Base-by-base conservation (phyloP, 2,888 invertebrate genomes). In the Marasmarcha lunaedactyla region DNA sequence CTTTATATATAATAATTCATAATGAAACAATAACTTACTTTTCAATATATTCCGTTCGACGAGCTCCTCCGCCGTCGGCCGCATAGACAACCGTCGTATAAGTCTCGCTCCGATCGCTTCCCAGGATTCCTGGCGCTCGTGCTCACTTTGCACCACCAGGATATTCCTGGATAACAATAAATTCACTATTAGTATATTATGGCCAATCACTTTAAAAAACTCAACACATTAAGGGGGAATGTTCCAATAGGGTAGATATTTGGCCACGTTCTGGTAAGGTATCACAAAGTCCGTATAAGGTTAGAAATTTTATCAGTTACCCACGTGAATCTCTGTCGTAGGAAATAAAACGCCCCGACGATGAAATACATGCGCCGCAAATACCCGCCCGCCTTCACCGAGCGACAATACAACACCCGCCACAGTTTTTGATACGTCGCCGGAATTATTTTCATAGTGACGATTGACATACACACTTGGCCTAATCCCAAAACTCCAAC, bases 31-130 rank as follows among this genome's bases (percentile, higher is more conserved):
- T n/a, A n/a, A 85, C 90, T 90, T 86, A 97, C 97, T 94, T 88
- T 97, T 97, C 55, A 99, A 88, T 72, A 99, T 99, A 72, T 99
- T 98, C 59, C 98, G 89, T 73, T 98, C 97, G 71, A 98, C 97
- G 50, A 99, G 87, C 78, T 99, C 98, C 73, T 98, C 97, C 49
- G 94, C 94, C 36, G 98, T 96, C 53, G 99, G 99, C 61, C 99
- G 88, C 92, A 98, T 94, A 77, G 98, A 98, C 63, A 99, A 86
- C 59, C 98, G 91, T 70, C 98, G 89, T 63, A 95, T 97, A 54
- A 97, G 89, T 57, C 95, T 90, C 50, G 94, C 95, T 40, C 97
- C 97, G 63, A 97, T 95, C 45, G 94, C 95, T 74, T 96, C 95
- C 85, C 96, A 94, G 58, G 91, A 91, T 78, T 95, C 94, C 68